phyloP scores from a whole-genome alignment of 2,888 invertebrate genomes.

The Stenchaetothrips biformis region DNA sequence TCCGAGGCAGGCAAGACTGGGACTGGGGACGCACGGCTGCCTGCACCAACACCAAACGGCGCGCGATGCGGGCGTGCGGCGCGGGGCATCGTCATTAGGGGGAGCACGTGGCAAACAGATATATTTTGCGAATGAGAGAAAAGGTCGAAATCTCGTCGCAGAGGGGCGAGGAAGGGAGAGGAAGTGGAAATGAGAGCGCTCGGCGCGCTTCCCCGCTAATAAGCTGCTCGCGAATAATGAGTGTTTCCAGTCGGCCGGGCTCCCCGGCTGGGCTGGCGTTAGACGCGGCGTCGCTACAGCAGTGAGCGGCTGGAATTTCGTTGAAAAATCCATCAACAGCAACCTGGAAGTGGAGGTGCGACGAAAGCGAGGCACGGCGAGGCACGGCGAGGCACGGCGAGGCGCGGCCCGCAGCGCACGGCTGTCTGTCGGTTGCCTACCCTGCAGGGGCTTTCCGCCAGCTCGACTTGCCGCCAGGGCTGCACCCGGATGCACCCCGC shows the following conservation, averaged over 20 bases:
- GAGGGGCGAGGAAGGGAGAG: neutral
- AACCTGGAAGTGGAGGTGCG: no score
- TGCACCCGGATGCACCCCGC: neutral
- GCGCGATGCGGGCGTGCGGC: neutral
- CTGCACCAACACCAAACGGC: neutral
- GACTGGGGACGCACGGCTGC: neutral
- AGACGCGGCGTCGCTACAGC: no score
- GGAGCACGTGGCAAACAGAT: slow-evolving; percentile 14
- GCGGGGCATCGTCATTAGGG: neutral
- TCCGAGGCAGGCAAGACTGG: neutral
- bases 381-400: no score
- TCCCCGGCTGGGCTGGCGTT: no score
- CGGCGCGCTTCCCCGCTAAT: neutral
- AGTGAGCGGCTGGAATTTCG: no score
- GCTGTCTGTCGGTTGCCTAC: no score
- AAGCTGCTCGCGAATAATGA: slow-evolving; percentile 1
- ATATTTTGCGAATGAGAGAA: neutral
- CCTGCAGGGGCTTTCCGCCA: no score
- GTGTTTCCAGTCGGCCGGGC: neutral
- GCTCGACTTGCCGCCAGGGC: no score
- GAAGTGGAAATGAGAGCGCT: neutral
- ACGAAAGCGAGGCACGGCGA: no score
- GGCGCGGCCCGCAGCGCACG: no score
- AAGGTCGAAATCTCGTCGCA: neutral
- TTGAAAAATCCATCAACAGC: no score